phyloP scores from a whole-genome alignment of 1,140 invertebrate genomes.

The Ips typographus region DNA sequence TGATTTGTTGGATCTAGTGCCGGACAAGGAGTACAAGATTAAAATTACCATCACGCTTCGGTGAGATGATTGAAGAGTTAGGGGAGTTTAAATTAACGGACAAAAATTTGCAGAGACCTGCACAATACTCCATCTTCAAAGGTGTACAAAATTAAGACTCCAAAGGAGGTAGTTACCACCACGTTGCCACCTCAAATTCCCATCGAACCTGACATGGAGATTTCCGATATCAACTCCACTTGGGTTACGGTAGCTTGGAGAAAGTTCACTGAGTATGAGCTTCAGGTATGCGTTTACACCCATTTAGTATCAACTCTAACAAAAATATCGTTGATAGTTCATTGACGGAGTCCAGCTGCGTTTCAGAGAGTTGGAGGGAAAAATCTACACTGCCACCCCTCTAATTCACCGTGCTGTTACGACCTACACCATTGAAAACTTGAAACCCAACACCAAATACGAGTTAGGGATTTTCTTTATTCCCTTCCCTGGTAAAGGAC shows the following conservation, averaged over 20 bases:
- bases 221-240: conserved; percentile 74
- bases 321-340: conserved; percentile 47
- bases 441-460: conserved; percentile 71
- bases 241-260: conserved; percentile 79
- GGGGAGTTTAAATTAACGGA: neutral
- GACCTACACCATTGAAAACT: conserved; percentile 69
- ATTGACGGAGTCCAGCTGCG: conserved; percentile 72
- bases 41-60: conserved; percentile 73
- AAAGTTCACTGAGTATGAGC: conserved; percentile 75
- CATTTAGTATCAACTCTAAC: neutral
- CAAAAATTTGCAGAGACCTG: conserved; percentile 57
- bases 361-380: conserved; percentile 70
- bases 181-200: conserved; percentile 66
- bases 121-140: conserved; percentile 72
- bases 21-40: conserved; percentile 78
- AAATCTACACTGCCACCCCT: conserved; percentile 73
- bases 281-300: conserved; percentile 53
- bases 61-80: conserved; percentile 3
- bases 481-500: conserved; percentile 58
- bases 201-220: conserved; percentile 70
- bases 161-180: conserved; percentile 52
- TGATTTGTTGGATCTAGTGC: conserved; percentile 71
- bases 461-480: conserved; percentile 77
- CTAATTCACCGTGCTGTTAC: conserved; percentile 75
- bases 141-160: conserved; percentile 71